Percentiles rank a stretch among this genome's conserved stretches.
phyloP scores from a whole-genome alignment of 2,113 vertebrate genomes.

The Motacilla tschutschensis region DNA sequence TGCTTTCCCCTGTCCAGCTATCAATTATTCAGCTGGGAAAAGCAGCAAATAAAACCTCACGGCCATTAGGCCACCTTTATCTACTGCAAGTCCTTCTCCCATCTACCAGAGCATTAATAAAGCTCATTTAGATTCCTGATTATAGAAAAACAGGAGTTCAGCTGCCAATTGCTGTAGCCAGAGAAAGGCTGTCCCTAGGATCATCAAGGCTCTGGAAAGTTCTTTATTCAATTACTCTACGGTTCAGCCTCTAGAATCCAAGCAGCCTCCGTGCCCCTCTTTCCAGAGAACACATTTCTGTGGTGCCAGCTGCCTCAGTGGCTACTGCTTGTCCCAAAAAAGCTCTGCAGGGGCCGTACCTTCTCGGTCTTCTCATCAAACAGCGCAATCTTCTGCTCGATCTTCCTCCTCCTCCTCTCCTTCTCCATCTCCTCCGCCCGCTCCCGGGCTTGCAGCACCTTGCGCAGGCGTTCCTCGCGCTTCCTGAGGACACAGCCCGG shows the following conservation, averaged over 20 bases:
- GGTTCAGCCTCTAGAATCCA: background rate
- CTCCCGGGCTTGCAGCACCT: constrained; percentile 86
- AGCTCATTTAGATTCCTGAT: background rate
- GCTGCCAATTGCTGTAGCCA: background rate
- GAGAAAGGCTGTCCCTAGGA: background rate
- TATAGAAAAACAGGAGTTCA: background rate
- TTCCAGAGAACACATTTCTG: background rate
- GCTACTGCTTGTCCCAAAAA: too few species aligned
- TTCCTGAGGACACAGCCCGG: constrained; percentile 73
- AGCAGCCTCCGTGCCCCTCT: background rate
- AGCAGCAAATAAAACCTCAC: background rate
- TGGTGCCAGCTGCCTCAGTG: background rate
- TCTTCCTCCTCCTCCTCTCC: constrained; percentile 84
- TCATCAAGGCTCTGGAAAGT: background rate
- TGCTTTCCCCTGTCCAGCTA: background rate
- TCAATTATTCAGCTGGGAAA: background rate
- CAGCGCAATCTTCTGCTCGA: constrained; percentile 89
- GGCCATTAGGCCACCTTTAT: background rate
- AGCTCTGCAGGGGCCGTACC: constrained; percentile 49
- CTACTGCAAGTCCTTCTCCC: background rate
- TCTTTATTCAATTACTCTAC: background rate
- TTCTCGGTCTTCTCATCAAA: constrained; percentile 90
- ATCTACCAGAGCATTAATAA: background rate
- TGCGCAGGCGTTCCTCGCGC: constrained; percentile 84
- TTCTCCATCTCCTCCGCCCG: constrained; percentile 85